Base-by-base conservation (phyloP, 2,888 invertebrate genomes). In the Monoplex corrugatus region DNA sequence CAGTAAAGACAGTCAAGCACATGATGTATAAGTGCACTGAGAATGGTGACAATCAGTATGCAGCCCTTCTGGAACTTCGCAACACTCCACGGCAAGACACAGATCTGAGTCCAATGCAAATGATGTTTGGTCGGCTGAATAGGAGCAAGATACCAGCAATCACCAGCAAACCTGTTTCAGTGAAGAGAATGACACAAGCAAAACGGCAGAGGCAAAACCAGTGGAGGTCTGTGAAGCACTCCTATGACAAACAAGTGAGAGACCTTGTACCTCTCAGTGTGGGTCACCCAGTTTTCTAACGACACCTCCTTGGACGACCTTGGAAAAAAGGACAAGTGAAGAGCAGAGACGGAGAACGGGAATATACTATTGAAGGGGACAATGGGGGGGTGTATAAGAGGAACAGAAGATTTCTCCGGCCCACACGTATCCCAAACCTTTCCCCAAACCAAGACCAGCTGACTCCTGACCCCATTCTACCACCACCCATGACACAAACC, bases 11-110 rank as follows among this genome's bases (percentile, higher is more conserved):
- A 19, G 50, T 90, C 1, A 92, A 90, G 68, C 57, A 87, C 23
- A 28, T 92, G 68, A 86, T 91, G 35, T n/a, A 75, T 5, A 90
- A 91, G 83, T 35, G 72, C 28, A 2, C 43, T 6, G 43, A 87
- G 40, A 87, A 88, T 35, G 19, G 38, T 5, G 78, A 50, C 5
- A 86, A 91, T 57, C 57, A 43, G 19, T 89, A 82, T 40, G 40
- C 50, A 35, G 89, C 89, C 10, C 68, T 91, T 10, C 44, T 89
- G 45, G 89, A 91, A 43, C 89, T 78, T 32, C 63, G 90, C 5
- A 91, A 89, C 63, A 89, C 90, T 2, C 92, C 91, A 16, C 45
- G 90, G 44, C 89, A 90, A 38, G 89, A 90, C 80, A 90, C 89
- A 8, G 87, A 75, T 28, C 44, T 84, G 10, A 90, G 90, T 85